These are phyloP conservation scores for Pollenia amentaria DNA, from an alignment of 2,888 invertebrate genomes.

Conservation along the genomic window DNA sequence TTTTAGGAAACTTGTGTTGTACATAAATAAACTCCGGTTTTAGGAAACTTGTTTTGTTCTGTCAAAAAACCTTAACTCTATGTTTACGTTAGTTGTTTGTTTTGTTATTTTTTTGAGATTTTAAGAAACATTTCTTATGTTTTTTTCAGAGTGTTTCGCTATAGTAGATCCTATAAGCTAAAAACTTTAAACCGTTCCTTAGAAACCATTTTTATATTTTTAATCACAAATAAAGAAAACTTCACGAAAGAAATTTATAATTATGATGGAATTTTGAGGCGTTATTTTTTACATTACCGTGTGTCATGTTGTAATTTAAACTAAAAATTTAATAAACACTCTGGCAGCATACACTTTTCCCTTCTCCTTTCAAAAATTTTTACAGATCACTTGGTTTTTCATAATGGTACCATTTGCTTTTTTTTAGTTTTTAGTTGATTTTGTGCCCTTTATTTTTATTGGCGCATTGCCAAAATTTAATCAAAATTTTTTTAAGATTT, in stretches of 20 bases:
- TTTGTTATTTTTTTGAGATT: too few relatives aligned
- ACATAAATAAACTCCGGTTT: too few relatives aligned
- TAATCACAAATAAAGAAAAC: background rate
- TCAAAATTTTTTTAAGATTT: slow-evolving; percentile 78
- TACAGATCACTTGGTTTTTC: slow-evolving; percentile 65
- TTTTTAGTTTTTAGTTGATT: slow-evolving; percentile 35
- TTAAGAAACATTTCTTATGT: too few relatives aligned
- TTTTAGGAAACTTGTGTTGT: too few relatives aligned
- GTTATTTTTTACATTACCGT: slow-evolving; percentile 25
- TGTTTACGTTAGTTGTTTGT: too few relatives aligned
- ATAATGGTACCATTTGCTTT: slow-evolving; percentile 43
- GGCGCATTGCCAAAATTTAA: slow-evolving; percentile 83
- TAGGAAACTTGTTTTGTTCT: too few relatives aligned
- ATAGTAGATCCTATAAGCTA: too few relatives aligned
- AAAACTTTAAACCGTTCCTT: too few relatives aligned
- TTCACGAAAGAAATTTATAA: background rate
- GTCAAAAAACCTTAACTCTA: too few relatives aligned
- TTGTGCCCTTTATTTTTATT: slow-evolving; percentile 72
- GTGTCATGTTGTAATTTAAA: slow-evolving; percentile 50
- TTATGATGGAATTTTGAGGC: slow-evolving; percentile 18
- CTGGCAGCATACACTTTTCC: background rate
- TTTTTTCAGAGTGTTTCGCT: too few relatives aligned
- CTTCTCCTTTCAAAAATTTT: slow-evolving; percentile 18
- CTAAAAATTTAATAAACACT: slow-evolving; percentile 38
- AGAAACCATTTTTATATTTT: too few relatives aligned